These are phyloP conservation scores for Amphibalanus amphitrite DNA, from an alignment of 1,140 invertebrate species.

Conservation along the genomic window DNA sequence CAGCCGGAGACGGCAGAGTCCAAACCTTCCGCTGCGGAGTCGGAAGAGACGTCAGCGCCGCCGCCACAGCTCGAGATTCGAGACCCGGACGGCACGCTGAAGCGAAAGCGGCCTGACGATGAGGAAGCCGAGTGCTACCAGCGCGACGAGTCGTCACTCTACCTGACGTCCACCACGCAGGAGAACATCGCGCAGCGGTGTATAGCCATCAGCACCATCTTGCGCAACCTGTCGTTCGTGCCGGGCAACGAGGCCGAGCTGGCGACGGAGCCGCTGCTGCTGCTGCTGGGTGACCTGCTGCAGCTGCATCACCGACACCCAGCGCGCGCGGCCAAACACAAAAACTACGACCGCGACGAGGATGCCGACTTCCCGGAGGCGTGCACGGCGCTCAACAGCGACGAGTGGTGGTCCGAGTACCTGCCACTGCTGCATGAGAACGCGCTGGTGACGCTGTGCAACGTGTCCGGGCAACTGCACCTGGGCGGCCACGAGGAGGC, in stretches of 20 bases:
- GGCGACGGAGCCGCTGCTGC: conserved; percentile 68
- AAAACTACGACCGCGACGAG: conserved; percentile 53
- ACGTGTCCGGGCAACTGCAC: conserved; percentile 82
- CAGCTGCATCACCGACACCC: conserved; percentile 80
- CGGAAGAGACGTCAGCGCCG: neutral
- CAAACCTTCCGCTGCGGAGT: neutral
- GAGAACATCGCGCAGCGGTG: conserved; percentile 71
- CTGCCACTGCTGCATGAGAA: conserved; percentile 81
- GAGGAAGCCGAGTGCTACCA: conserved; percentile 61
- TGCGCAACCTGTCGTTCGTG: conserved; percentile 91
- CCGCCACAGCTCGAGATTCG: conserved; percentile 25
- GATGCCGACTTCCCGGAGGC: conserved; percentile 21
- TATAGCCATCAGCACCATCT: conserved; percentile 58
- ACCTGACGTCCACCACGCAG: conserved; percentile 63
- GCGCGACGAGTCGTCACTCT: conserved; percentile 72
- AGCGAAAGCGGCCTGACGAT: neutral
- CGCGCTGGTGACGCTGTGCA: conserved; percentile 78
- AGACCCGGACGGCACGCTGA: neutral
- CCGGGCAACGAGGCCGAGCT: conserved; percentile 85
- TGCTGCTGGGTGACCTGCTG: conserved; percentile 72
- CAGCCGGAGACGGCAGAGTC: conserved; percentile 5
- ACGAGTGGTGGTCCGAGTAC: conserved; percentile 85
- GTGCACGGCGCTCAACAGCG: conserved; percentile 24
- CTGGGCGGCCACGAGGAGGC: conserved; percentile 72
- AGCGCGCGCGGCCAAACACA: conserved; percentile 31